Evolutionary conservation across 2,888 invertebrate genomes (phyloP).

Genomic region (Melanostoma mellinum): DNA sequence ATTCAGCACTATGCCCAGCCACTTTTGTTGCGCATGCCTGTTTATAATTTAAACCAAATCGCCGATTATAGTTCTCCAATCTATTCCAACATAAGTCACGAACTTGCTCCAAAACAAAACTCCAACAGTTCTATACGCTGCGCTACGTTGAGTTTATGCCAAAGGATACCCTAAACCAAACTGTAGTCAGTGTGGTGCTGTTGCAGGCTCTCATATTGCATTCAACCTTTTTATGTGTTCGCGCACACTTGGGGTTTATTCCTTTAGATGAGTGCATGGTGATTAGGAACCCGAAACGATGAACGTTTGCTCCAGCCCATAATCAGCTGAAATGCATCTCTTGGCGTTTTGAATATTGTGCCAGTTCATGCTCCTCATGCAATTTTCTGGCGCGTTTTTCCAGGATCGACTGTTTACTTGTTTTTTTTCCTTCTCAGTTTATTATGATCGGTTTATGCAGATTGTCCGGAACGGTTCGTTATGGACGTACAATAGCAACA

Average conservation of each 20-base stretch:
- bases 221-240: conserved; percentile 56
- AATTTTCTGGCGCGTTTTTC: conserved; percentile 14
- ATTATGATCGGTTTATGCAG: conserved; percentile 71
- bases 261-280: conserved; percentile 58
- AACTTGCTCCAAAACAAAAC: conserved; percentile 65
- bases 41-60: conserved; percentile 71
- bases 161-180: conserved; percentile 41
- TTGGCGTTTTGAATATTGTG: conserved; percentile 48
- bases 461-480: conserved; percentile 62
- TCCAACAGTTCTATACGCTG: conserved; percentile 7
- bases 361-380: not conserved
- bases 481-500: conserved; percentile 29
- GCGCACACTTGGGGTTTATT: conserved; percentile 57
- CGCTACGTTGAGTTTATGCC: conserved; percentile 16
- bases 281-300: conserved; percentile 67
- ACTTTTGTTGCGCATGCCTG: conserved; percentile 41
- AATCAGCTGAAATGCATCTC: conserved; percentile 70
- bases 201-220: conserved; percentile 14
- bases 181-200: not conserved
- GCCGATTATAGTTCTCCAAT: conserved; percentile 68
- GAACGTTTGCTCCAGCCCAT: conserved; percentile 62
- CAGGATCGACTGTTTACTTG: conserved; percentile 42
- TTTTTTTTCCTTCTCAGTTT: conserved; percentile 45
- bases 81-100: conserved; percentile 72
- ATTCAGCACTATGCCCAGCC: conserved; percentile 46